These are phyloP conservation scores for Corythaeola cristata DNA, from an alignment of 2,113 vertebrate genomes.

Conservation along the genomic window DNA sequence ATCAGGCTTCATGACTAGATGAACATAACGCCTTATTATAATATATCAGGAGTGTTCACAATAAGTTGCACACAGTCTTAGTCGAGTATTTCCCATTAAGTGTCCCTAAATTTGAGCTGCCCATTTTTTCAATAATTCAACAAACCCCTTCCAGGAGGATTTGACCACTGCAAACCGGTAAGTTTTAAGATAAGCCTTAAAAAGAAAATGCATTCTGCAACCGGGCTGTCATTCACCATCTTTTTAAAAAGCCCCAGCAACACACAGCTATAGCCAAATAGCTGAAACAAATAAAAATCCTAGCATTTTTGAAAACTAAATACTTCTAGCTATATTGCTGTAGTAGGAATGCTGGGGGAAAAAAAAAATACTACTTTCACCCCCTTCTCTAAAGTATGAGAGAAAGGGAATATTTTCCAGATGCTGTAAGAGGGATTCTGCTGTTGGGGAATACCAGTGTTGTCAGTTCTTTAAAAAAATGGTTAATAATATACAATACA, in stretches of 20 bases:
- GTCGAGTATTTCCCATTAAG: constrained; percentile 13
- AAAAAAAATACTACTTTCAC: neutral
- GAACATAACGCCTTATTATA: constrained; percentile 21
- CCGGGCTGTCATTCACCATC: neutral
- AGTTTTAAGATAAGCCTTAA: neutral
- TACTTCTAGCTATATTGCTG: neutral
- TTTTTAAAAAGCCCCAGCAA: neutral
- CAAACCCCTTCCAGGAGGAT: constrained; percentile 47
- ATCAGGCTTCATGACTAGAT: constrained; percentile 48
- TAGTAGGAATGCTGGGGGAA: neutral
- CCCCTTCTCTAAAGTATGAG: neutral
- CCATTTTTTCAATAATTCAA: constrained; percentile 54
- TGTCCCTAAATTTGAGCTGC: constrained; percentile 47
- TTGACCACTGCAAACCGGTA: constrained; percentile 27
- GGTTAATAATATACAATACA: neutral
- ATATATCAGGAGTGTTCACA: neutral
- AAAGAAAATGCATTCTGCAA: neutral
- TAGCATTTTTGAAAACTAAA: neutral
- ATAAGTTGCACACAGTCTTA: neutral
- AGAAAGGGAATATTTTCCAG: neutral
- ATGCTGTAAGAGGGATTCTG: neutral
- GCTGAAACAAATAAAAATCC: constrained; percentile 19
- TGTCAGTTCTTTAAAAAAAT: neutral
- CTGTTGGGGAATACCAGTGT: neutral
- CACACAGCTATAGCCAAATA: neutral